Evolutionary conservation across 2,888 invertebrate species (phyloP), one percentile per base, ranked within the genome.

Genomic region (Tetranychus truncatus): DNA sequence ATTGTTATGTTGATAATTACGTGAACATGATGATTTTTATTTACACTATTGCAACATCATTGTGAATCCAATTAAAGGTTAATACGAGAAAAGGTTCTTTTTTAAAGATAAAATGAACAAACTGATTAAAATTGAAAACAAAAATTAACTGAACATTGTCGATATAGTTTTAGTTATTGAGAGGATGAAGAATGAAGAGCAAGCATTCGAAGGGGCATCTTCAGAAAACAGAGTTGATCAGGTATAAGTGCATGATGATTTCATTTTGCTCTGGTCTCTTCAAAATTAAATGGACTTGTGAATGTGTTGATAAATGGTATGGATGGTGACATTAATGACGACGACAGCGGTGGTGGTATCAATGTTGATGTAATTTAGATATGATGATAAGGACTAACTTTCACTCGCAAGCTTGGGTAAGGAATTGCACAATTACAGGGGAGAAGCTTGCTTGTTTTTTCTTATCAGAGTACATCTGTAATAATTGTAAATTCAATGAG

Each of bases 301-400:
- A 20, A 45, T 15, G 24, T 21, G 72, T 20, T 11, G 34, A 34
- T 20, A 24, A n/a, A 72, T n/a, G 34, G 24, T 21, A 34, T 15
- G 2, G 72, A 72, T n/a, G 45, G n/a, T 20, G 72, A 72, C 21
- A 45, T n/a, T 21, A 24, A 45, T 20, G 21, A 34, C 9, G 46
- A 72, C 9, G 34, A n/a, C n/a, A n/a, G 34, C 9, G 66, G 20
- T 18, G 18, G 67, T 71, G 67, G 66, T 24, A 65, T n/a, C 20
- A 18, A 65, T 65, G 73, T 46, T 46, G 44, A 73, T 44, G 75
- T 55, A 45, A 45, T 11, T 34, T 44, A 72, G 75, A 65, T 44
- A 75, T 69, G 55, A 15, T 55, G 55, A 55, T 15, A 55, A 55
- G 55, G 55, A 55, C 55, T 55, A 15, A 55, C 34, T 55, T 55